Evolutionary conservation across 1,140 invertebrate species (phyloP), one percentile per base, ranked within the genome.

Genomic region (Platyura marginata): DNA sequence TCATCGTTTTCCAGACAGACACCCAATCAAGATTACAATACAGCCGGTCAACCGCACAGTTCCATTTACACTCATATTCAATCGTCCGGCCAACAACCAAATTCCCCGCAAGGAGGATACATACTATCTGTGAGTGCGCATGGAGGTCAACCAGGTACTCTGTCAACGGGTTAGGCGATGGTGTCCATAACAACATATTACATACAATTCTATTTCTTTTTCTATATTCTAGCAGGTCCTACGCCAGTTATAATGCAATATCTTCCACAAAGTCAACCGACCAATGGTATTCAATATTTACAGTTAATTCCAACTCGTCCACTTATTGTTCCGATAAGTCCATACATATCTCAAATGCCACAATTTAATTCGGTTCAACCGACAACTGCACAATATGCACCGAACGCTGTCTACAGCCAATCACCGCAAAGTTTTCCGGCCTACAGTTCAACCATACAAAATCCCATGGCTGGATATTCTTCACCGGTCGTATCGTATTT

Each of bases 161-260:
- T 34, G 4, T 11, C 11, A n/a, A 18, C 36, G 19, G 36, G 36
- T 38, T 18, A 38, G 34, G 10, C 10, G n/a, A n/a, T n/a, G n/a
- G n/a, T n/a, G n/a, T n/a, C n/a, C n/a, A n/a, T n/a, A n/a, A n/a
- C n/a, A n/a, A n/a, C n/a, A n/a, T n/a, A n/a, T n/a, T n/a, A n/a
- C n/a, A n/a, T n/a, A n/a, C n/a, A n/a, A n/a, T n/a, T n/a, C n/a
- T n/a, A n/a, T n/a, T n/a, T n/a, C n/a, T n/a, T n/a, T n/a, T n/a
- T n/a, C n/a, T n/a, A n/a, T n/a, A n/a, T n/a, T n/a, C 6, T 29
- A 29, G n/a, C 36, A 20, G 36, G 36, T 20, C 36, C 75, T 69
- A 40, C 69, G 43, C 42, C 67, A 48, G 52, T 75, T 59, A 48
- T 84, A 79, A 57, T 81, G 67, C 57, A 60, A 40, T 60, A 60